These are phyloP conservation scores for Lycaon pictus DNA, from an alignment of 2,113 vertebrate species.

Conservation along the genomic window DNA sequence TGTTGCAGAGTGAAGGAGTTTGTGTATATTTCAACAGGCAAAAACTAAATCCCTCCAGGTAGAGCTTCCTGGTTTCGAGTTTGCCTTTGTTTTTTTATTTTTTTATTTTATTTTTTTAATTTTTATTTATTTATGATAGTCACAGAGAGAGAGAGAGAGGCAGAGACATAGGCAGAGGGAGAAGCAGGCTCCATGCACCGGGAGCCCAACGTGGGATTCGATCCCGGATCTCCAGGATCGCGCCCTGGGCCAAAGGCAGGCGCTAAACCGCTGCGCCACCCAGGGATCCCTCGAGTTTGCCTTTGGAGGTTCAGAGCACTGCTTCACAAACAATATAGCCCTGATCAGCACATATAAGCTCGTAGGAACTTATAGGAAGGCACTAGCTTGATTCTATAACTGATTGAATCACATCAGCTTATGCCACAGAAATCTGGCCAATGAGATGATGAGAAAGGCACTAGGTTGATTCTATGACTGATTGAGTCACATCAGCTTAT, in stretches of 20 bases:
- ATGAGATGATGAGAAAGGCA: not conserved
- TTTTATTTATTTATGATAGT: too few relatives aligned
- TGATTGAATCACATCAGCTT: not conserved
- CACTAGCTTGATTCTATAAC: not conserved
- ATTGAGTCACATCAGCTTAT: not conserved
- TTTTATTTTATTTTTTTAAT: too few relatives aligned
- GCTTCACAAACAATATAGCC: not conserved
- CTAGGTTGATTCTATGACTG: not conserved
- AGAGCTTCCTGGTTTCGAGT: not conserved
- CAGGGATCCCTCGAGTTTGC: constrained; percentile 21
- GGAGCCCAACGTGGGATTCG: too few relatives aligned
- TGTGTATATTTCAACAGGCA: not conserved
- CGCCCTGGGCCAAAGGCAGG: too few relatives aligned
- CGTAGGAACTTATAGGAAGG: not conserved
- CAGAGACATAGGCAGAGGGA: too few relatives aligned
- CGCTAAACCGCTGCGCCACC: too few relatives aligned
- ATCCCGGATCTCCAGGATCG: too few relatives aligned
- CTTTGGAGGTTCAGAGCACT: not conserved
- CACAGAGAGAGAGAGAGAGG: too few relatives aligned
- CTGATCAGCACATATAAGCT: not conserved
- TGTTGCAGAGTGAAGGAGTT: not conserved
- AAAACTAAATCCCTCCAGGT: not conserved
- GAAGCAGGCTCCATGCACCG: too few relatives aligned
- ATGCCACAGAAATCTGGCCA: not conserved
- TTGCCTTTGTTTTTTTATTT: too few relatives aligned